These are phyloP conservation scores for Mimumesa dahlbomi DNA, from an alignment of 2,888 invertebrate species.

Conservation along the genomic window DNA sequence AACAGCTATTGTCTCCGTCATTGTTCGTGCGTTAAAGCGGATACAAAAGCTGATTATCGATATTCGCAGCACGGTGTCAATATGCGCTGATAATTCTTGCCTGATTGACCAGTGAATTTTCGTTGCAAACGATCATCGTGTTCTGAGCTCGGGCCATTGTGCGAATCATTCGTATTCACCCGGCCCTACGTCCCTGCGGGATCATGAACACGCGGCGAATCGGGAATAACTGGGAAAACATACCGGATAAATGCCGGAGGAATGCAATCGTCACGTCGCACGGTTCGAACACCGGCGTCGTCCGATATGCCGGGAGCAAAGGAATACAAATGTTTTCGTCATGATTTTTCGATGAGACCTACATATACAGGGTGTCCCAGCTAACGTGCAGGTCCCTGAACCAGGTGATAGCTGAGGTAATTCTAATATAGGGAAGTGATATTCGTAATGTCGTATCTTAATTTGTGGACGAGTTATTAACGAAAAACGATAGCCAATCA, in stretches of 20 bases:
- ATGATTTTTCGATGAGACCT: no score
- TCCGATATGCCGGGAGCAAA: background rate
- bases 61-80: slow-evolving; percentile 16
- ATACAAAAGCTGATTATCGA: slow-evolving; percentile 53
- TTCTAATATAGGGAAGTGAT: no score
- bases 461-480: no score
- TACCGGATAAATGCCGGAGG: slow-evolving; percentile 33
- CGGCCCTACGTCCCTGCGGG: slow-evolving; percentile 13
- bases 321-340: no score
- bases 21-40: slow-evolving; percentile 43
- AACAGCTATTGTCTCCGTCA: slow-evolving; percentile 31
- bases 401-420: no score
- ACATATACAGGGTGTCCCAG: no score
- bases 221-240: slow-evolving; percentile 32
- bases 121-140: background rate
- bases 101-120: slow-evolving; percentile 13
- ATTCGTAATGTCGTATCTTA: no score
- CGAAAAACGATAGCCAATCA: no score
- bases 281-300: background rate
- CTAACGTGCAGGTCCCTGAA: no score
- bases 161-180: slow-evolving; percentile 14
- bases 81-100: slow-evolving; percentile 21
- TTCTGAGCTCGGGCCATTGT: slow-evolving; percentile 1
- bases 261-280: slow-evolving; percentile 15
- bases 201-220: slow-evolving; percentile 35